Base-by-base conservation (phyloP, 1,140 invertebrate species). In the Lasioglossum baleicum region DNA sequence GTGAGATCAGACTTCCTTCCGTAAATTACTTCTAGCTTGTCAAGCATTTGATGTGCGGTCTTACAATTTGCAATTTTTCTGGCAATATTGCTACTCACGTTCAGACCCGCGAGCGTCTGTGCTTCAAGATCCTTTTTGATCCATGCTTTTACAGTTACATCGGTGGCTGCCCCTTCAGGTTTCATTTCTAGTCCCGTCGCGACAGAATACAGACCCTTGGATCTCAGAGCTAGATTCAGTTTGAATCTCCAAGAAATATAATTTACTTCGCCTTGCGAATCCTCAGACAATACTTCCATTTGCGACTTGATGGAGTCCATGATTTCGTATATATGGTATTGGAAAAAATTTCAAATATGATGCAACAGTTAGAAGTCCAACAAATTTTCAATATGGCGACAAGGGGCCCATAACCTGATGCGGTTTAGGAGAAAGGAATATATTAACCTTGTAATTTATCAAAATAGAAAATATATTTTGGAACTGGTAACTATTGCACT, bases 91-190 rank as follows among this genome's bases (percentile, higher is more conserved):
- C 80, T 77, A 70, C 58, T 73, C n/a, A 86, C 84, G 76, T 88
- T 87, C 60, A 88, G 48, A 1, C 87, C 87, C 56, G 87, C 85
- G 13, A 87, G n/a, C 0, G 71, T 74, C 70, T 88, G 83, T 53
- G 83, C n/a, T n/a, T n/a, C n/a, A n/a, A n/a, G n/a, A n/a, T n/a
- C n/a, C n/a, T n/a, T n/a, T n/a, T n/a, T n/a, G n/a, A n/a, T n/a
- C n/a, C n/a, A n/a, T n/a, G n/a, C n/a, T n/a, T n/a, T n/a, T n/a
- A n/a, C n/a, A n/a, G 80, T 35, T 83, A 40, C 73, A 58, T 67
- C 22, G 1, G 22, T 75, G 4, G 66, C 20, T 0, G 0, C 0
- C 31, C 73, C 73, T 0, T 10, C 0, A 4, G 73, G 73, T n/a
- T 44, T 75, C 22, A 0, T 2, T 67, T 56, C n/a, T 15, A 44